Percentiles rank a stretch among this genome's conserved stretches.
These are phyloP conservation scores for Cheilosia vernalis DNA, from an alignment of 2,888 invertebrate genomes.

Conservation along the genomic window DNA sequence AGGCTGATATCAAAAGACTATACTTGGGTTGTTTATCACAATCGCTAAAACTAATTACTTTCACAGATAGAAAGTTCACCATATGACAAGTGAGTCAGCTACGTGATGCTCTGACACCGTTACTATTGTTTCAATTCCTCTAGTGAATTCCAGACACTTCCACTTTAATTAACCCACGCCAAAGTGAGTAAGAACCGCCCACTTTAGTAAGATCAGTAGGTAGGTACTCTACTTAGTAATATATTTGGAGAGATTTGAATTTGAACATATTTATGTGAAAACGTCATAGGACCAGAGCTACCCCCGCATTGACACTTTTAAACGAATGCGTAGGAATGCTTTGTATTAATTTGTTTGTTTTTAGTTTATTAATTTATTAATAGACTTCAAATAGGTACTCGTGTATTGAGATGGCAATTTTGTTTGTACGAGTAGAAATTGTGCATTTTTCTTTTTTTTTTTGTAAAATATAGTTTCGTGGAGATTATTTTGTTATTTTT, in stretches of 20 bases:
- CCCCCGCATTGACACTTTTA: background rate
- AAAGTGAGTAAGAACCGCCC: constrained; percentile 39
- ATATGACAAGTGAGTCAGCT: background rate
- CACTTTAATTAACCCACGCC: constrained; percentile 28
- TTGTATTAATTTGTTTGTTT: background rate
- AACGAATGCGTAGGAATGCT: constrained; percentile 32
- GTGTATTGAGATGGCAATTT: background rate
- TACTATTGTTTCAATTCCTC: constrained; percentile 6
- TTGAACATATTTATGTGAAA: constrained; percentile 10
- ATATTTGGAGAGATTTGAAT: constrained; percentile 33
- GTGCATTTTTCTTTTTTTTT: constrained; percentile 22
- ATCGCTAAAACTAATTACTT: constrained; percentile 20
- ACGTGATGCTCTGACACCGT: constrained; percentile 2
- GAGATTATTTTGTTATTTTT: constrained; percentile 12
- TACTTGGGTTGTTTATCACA: constrained; percentile 9
- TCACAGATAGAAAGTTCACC: constrained; percentile 13
- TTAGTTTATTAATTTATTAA: constrained; percentile 20
- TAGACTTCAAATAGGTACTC: constrained; percentile 18
- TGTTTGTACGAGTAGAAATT: background rate
- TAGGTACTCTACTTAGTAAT: constrained; percentile 8
- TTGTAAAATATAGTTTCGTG: background rate
- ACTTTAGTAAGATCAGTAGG: constrained; percentile 20
- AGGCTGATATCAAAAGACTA: background rate
- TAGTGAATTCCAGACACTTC: constrained; percentile 45
- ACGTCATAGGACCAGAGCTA: constrained; percentile 9